These are phyloP conservation scores for Oncorhynchus kisutch DNA, from an alignment of 2,113 vertebrate genomes.

Conservation along the genomic window DNA sequence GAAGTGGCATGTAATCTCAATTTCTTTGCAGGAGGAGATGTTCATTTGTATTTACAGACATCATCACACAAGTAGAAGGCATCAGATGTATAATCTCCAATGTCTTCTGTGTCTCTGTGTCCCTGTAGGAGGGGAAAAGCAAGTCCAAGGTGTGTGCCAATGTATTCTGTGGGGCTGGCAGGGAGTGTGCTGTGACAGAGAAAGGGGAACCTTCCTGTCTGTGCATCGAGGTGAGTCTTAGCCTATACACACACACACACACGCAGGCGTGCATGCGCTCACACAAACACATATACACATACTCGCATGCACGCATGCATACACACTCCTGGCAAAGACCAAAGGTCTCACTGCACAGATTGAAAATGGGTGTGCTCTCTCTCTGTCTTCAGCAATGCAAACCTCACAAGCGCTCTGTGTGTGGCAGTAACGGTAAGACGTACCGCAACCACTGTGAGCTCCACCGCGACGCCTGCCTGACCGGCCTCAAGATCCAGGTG, in stretches of 20 bases:
- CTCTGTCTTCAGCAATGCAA: constrained; percentile 80
- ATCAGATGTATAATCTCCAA: background rate
- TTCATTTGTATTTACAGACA: background rate
- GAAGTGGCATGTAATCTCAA: no score
- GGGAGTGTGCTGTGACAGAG: constrained; percentile 87
- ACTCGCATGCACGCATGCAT: no score
- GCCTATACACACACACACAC: background rate
- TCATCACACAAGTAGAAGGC: background rate
- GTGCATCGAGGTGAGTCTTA: constrained; percentile 79
- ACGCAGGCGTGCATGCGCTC: no score
- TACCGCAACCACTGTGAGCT: constrained; percentile 95
- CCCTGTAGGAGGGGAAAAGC: constrained; percentile 64
- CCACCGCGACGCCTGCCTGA: constrained; percentile 90
- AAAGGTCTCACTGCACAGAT: background rate
- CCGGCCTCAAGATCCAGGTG: constrained; percentile 87
- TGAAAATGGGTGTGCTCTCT: background rate
- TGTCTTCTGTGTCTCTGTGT: constrained; percentile 3
- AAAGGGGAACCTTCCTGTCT: constrained; percentile 86
- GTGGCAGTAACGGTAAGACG: constrained; percentile 86
- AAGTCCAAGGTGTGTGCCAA: constrained; percentile 90
- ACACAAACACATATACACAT: no score
- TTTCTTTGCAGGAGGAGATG: background rate
- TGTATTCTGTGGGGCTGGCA: constrained; percentile 90
- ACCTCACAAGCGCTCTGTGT: constrained; percentile 84
- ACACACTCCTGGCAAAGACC: no score